Conservation (phyloP, 1,140 invertebrate species). For the Zaprionus capensis region DNA sequence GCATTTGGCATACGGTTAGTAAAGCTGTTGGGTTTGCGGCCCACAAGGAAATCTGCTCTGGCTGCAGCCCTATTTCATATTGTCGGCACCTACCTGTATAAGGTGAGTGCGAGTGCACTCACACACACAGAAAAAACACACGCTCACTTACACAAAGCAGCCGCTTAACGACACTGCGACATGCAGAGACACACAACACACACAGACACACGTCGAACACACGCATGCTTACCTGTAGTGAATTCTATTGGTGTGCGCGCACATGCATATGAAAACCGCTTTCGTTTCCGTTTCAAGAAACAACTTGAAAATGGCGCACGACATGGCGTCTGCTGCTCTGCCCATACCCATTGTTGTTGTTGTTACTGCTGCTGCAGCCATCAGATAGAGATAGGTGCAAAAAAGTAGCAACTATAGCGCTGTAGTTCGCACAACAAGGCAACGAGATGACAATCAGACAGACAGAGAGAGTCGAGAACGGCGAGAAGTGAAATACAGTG, state of each 20-base stretch:
- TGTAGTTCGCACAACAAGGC: slow-evolving; percentile 51
- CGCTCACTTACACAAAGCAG: slow-evolving; percentile 28
- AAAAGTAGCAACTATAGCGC: slow-evolving; percentile 65
- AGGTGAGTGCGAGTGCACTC: slow-evolving; percentile 2
- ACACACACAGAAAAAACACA: slow-evolving; percentile 5
- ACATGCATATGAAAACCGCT: slow-evolving; percentile 81
- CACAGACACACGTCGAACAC: slow-evolving; percentile 15
- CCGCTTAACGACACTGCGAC: slow-evolving; percentile 43
- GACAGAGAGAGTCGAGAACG: slow-evolving; percentile 37
- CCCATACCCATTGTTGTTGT: neutral
- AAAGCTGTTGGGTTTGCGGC: slow-evolving; percentile 33
- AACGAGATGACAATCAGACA: slow-evolving; percentile 73
- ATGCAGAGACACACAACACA: slow-evolving; percentile 40
- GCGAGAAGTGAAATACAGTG: slow-evolving; percentile 43
- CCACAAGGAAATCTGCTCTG: slow-evolving; percentile 61
- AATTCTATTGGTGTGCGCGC: slow-evolving; percentile 46
- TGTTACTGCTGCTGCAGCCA: slow-evolving; percentile 48
- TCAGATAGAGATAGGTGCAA: slow-evolving; percentile 75
- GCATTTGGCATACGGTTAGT: slow-evolving; percentile 46
- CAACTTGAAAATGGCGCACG: slow-evolving; percentile 79
- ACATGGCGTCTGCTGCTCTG: slow-evolving; percentile 54
- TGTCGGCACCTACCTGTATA: slow-evolving; percentile 58
- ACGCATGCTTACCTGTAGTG: slow-evolving; percentile 17
- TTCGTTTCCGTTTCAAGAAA: slow-evolving; percentile 78
- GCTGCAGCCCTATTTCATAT: slow-evolving; percentile 69